Base-by-base conservation (phyloP, 2,797 vertebrate species). In the Lepus oiostolus region DNA sequence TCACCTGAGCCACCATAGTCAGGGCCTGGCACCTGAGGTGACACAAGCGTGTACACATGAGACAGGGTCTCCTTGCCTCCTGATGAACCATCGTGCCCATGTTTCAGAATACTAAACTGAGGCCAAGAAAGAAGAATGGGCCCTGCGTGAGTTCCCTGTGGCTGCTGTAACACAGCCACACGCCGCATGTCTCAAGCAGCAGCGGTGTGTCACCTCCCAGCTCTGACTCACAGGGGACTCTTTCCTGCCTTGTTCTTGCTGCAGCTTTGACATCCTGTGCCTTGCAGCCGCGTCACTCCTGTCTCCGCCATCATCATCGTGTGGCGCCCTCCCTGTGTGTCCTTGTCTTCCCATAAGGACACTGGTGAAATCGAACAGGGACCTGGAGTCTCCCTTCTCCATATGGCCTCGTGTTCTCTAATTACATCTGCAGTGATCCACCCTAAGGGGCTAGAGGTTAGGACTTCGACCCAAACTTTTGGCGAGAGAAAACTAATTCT, bases 301-400 rank as follows among this genome's bases (percentile, higher is more conserved):
- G 0, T 88, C 88, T 85, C 77, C 47, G 24, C 47, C 67, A 35
- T n/a, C 68, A 2, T 38, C 21, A 4, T 67, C 30, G n/a, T 12
- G 0, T 2, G 4, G 5, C 19, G 0, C 26, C 58, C 35, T 68
- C n/a, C 22, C 38, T 28, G 0, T 1, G 8, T 22, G 14, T 75
- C 63, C 70, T 79, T 9, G 0, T 84, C 38, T 35, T 91, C 60
- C 38, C 60, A 4, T 62, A 62, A 87, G 72, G 12, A 65, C 2
- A 24, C 32, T 0, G 0, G 58, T 86, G 81, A 24, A 50, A 26
- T 4, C 76, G 87, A 60, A 50, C 32, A 75, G 38, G 26, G 3
- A 52, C 11, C 8, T 19, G 54, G 13, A 58, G 54, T 58, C 54
- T 68, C 32, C 14, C 24, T 35, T 38, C 60, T 22, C 16, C 54